Evolutionary conservation across 2,113 vertebrate genomes (phyloP), one percentile per base, ranked within the genome.

Genomic region (Oceanites oceanicus): DNA sequence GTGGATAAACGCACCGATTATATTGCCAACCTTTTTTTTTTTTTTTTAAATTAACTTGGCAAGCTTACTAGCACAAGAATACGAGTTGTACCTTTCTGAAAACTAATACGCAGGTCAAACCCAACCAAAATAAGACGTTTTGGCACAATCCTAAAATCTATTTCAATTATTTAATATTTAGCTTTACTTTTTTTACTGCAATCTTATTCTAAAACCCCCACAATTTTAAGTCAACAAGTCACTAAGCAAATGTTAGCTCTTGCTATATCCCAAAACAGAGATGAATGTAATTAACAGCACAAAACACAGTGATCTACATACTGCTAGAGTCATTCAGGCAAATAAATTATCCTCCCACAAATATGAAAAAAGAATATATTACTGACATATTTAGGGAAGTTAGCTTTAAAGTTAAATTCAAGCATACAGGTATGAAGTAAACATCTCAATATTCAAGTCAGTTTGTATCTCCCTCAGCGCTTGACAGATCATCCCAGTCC

Each of bases 1-100:
- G 36, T 1, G 47, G 7, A 62, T 10, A 45, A 47, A 76, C 4
- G 2, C 34, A 13, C 4, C 9, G 1, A 8, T n/a, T 34, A 20
- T 0, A 22, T 0, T 11, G 7, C 38, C 47, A 74, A 7, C 8
- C 8, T 21, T 13, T 4, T 5, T 11, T 21, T 13, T 4, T 5
- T 11, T 38, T 38, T 38, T 23, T 3, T 0, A 2, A 56, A 53
- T 36, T 15, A 42, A 30, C 70, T 10, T 13, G 52, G 67, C 30
- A 42, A 75, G n/a, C 38, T 18, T 25, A 38, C 53, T 20, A 61
- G 81, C 56, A 49, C 61, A 38, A n/a, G 38, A 38, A 50, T 2
- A 55, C 2, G 0, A 55, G n/a, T 1, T 5, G 22, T 8, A n/a
- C 32, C 26, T 61, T 44, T 26, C 13, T n/a, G n/a, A n/a, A n/a